These are phyloP conservation scores for Antechinus flavipes DNA, from an alignment of 2,113 vertebrate species.

Conservation along the genomic window DNA sequence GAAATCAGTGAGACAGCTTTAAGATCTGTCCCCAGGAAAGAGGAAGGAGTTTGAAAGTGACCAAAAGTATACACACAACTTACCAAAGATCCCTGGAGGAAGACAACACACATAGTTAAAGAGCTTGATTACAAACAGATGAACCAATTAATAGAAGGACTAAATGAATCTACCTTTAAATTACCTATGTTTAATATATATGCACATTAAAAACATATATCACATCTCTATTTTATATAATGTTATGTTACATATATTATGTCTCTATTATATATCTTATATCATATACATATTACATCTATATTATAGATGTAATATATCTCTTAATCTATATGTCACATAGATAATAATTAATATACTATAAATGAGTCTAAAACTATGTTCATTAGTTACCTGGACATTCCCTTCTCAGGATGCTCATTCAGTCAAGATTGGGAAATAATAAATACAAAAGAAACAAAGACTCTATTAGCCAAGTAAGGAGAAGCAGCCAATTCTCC, in stretches of 20 bases:
- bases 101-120: background rate
- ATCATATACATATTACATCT: too few relatives aligned
- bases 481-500: background rate
- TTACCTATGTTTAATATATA: too few relatives aligned
- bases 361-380: background rate
- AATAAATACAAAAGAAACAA: background rate
- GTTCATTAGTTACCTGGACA: background rate
- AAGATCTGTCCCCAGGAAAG: background rate
- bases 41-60: background rate
- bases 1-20: background rate
- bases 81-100: background rate
- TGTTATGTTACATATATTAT: background rate
- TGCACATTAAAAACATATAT: too few relatives aligned
- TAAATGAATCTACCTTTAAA: background rate
- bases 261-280: too few relatives aligned
- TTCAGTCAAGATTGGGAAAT: background rate
- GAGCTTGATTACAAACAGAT: background rate
- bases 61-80: background rate
- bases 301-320: too few relatives aligned
- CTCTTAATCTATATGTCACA: too few relatives aligned
- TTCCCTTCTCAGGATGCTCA: background rate
- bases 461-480: background rate
- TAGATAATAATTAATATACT: too few relatives aligned
- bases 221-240: too few relatives aligned
- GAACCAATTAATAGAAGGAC: background rate